Conservation (phyloP, 2,888 invertebrate species). For the Nematopogon swammerdamellus region DNA sequence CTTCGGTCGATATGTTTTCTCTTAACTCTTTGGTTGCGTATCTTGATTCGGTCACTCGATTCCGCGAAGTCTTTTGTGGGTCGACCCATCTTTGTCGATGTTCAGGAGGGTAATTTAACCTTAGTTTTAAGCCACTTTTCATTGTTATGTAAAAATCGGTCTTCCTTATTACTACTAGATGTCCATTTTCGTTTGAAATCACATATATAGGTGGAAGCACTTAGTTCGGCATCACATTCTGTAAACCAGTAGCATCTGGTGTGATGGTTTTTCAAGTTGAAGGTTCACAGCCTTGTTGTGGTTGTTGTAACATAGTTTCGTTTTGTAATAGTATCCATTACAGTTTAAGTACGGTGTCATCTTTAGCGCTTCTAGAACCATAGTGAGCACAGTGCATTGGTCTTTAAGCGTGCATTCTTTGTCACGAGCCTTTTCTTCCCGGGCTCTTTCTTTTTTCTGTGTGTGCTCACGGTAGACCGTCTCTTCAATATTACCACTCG, state of each 20-base stretch:
- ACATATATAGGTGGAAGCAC: no score
- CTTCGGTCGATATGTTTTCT: no score
- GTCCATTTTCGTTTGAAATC: neutral
- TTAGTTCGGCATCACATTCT: conserved; percentile 11
- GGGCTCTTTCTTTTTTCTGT: conserved; percentile 11
- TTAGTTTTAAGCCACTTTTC: conserved; percentile 5
- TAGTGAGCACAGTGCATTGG: conserved; percentile 12
- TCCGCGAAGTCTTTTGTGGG: conserved; percentile 11
- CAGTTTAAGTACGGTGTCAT: conserved; percentile 12
- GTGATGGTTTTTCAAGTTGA: conserved; percentile 7
- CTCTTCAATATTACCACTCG: conserved; percentile 10
- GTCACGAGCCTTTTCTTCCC: conserved; percentile 13
- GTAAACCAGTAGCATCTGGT: conserved; percentile 11
- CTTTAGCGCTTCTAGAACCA: conserved; percentile 15
- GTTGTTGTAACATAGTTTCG: conserved; percentile 13
- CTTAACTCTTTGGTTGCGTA: conserved; percentile 11
- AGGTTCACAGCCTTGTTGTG: conserved; percentile 13
- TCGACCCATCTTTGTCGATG: conserved; percentile 11
- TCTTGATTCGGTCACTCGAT: conserved; percentile 11
- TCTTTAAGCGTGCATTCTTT: conserved; percentile 8
- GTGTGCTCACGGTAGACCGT: conserved; percentile 7
- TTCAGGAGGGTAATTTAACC: conserved; percentile 8
- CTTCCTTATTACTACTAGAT: neutral
- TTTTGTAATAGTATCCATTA: conserved; percentile 12
- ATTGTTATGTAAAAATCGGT: conserved; percentile 1